Evolutionary conservation across 2,113 vertebrate genomes (phyloP).

Genomic region (Silurus meridionalis): DNA sequence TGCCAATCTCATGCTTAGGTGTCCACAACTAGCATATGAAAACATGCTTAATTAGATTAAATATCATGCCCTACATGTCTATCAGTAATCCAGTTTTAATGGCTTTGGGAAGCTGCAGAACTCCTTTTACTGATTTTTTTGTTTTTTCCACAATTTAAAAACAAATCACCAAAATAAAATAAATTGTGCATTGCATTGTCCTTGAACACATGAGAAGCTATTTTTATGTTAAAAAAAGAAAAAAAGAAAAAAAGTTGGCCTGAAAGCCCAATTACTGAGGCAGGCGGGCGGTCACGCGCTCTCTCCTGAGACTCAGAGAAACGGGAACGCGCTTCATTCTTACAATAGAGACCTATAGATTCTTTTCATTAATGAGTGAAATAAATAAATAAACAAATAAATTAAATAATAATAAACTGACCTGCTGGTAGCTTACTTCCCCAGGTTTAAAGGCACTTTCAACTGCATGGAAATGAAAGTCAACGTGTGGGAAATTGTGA

Average conservation of each 20-base stretch:
- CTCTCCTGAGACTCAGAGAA: neutral
- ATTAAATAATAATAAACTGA: slow-evolving; percentile 56
- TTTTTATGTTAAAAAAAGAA: neutral
- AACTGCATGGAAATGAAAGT: slow-evolving; percentile 71
- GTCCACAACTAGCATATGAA: neutral
- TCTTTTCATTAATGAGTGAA: neutral
- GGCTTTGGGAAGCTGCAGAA: neutral
- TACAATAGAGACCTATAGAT: neutral
- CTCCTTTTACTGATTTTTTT: neutral
- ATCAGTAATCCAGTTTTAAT: neutral
- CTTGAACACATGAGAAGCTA: neutral
- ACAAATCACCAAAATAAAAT: neutral
- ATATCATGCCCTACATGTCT: neutral
- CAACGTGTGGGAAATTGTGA: slow-evolving; percentile 85
- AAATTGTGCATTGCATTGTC: neutral
- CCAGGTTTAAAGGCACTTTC: slow-evolving; percentile 79
- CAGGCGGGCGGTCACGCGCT: neutral
- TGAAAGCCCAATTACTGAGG: slow-evolving; percentile 22
- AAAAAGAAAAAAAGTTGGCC: slow-evolving; percentile 6
- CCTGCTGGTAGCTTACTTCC: slow-evolving; percentile 86
- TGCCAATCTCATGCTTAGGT: no score
- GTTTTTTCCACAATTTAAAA: neutral
- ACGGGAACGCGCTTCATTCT: neutral
- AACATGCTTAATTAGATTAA: neutral
- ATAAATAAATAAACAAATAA: neutral